Percentiles rank a stretch among this genome's conserved stretches.
phyloP scores from a whole-genome alignment of 1,140 invertebrate genomes.

The Drosophila ohnishii region DNA sequence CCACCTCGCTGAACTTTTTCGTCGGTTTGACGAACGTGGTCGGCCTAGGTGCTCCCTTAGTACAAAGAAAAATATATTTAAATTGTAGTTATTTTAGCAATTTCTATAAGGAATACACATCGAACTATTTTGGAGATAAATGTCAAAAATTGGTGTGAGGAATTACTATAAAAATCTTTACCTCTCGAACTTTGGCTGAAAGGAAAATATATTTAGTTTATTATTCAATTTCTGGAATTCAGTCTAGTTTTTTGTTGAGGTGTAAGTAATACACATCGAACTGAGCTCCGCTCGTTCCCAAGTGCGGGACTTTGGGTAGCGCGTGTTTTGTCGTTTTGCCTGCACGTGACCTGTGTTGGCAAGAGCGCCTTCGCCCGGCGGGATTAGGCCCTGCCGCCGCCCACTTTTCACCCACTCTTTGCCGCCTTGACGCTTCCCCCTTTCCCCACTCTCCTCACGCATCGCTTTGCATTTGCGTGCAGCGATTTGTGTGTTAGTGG shows the following conservation, averaged over 20 bases:
- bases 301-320: constrained; percentile 55
- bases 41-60: no score
- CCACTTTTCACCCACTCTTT: constrained; percentile 4
- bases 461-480: constrained; percentile 76
- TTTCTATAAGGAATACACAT: no score
- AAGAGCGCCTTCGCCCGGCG: constrained; percentile 30
- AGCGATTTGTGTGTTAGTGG: constrained; percentile 59
- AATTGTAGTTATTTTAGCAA: no score
- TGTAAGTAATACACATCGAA: constrained; percentile 10
- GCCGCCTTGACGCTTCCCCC: not conserved
- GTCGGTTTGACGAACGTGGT: no score
- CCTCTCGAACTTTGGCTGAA: no score
- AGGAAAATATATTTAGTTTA: no score
- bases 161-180: no score
- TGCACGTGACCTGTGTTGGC: constrained; percentile 71
- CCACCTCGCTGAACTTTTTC: no score
- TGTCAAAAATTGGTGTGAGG: no score
- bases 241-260: constrained; percentile 5
- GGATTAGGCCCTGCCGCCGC: not conserved
- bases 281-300: constrained; percentile 9
- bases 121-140: no score
- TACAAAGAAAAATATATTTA: no score
- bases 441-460: constrained; percentile 6
- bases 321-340: constrained; percentile 70
- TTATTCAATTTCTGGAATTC: no score